Percentiles rank a stretch among this genome's conserved stretches.
Evolutionary conservation across 2,113 vertebrate species (phyloP).

Genomic region (Rissa tridactyla): DNA sequence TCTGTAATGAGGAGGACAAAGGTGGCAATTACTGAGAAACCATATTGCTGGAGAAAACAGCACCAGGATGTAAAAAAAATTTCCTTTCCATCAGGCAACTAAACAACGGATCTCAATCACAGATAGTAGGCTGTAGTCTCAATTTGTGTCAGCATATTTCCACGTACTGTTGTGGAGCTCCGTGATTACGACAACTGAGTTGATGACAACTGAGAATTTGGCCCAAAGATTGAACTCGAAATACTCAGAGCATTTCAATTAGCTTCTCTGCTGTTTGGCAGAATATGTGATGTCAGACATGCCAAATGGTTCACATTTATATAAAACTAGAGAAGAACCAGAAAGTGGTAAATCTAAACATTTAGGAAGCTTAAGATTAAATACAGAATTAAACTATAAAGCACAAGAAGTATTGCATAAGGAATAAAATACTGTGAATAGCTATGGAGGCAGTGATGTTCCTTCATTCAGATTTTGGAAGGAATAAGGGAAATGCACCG

Average conservation of each 20-base stretch:
- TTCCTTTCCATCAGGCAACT: slow-evolving; percentile 28
- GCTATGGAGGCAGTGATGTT: not conserved
- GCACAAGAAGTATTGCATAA: not conserved
- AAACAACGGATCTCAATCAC: not conserved
- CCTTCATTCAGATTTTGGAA: not conserved
- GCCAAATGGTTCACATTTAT: not conserved
- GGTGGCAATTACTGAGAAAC: not conserved
- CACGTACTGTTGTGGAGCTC: not conserved
- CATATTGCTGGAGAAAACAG: not conserved
- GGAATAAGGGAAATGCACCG: not conserved
- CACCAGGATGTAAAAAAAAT: slow-evolving; percentile 32
- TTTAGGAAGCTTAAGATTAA: not conserved
- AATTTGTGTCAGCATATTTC: not conserved
- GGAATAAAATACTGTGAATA: not conserved
- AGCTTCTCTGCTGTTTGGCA: slow-evolving; percentile 18
- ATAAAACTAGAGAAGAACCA: not conserved
- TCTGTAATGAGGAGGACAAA: slow-evolving; percentile 23
- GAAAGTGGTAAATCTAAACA: not conserved
- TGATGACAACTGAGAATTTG: slow-evolving; percentile 17
- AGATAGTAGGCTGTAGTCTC: not conserved
- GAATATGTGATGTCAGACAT: not conserved
- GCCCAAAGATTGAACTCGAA: not conserved
- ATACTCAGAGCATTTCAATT: not conserved
- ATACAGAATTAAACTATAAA: not conserved
- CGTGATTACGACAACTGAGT: not conserved